Evolutionary conservation across 2,797 vertebrate genomes (phyloP).

Genomic region (Hemibagrus guttatus): DNA sequence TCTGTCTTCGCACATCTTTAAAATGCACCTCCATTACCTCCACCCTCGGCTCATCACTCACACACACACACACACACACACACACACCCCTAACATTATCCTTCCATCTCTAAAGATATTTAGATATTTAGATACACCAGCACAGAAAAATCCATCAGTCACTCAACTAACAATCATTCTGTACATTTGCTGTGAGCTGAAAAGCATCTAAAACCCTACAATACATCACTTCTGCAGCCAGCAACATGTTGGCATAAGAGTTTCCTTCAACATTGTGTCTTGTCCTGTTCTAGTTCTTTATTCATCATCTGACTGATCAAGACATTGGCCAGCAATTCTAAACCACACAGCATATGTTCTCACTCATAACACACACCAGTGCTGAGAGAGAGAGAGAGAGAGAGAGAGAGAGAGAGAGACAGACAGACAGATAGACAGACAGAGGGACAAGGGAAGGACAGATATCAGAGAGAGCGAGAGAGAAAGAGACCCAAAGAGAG

Average conservation of each 20-base stretch:
- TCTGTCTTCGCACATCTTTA: neutral
- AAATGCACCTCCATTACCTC: neutral
- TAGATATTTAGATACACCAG: neutral
- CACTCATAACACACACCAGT: neutral
- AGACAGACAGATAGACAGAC: neutral
- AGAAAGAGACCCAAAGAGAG: too few relatives aligned
- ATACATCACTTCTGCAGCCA: neutral
- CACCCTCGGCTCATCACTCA: neutral
- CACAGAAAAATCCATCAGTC: too few relatives aligned
- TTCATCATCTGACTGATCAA: neutral
- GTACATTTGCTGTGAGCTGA: neutral
- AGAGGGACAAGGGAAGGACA: too few relatives aligned
- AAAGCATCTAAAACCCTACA: neutral
- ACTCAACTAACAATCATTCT: neutral
- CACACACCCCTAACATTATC: conserved; percentile 2
- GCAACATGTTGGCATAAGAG: too few relatives aligned
- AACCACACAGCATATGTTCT: neutral
- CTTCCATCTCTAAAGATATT: neutral
- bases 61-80: conserved; percentile 21
- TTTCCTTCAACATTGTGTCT: too few relatives aligned
- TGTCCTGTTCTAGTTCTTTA: neutral
- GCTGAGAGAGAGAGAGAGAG: too few relatives aligned
- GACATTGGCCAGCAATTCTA: neutral
- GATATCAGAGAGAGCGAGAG: too few relatives aligned
- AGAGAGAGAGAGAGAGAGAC: neutral